Evolutionary conservation across 2,113 vertebrate species (phyloP).

Genomic region (Ranitomeya variabilis): DNA sequence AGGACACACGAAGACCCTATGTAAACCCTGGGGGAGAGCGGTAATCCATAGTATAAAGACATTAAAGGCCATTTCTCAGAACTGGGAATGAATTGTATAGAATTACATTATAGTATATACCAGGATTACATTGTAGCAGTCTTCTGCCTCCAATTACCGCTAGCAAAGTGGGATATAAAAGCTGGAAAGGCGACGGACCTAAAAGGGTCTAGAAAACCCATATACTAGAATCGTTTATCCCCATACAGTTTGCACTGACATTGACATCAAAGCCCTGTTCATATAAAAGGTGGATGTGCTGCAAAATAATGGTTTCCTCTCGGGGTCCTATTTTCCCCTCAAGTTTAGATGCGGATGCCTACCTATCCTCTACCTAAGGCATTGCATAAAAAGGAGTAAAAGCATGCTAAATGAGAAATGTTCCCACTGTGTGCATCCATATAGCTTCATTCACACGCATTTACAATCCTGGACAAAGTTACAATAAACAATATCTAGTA

Average conservation of each 20-base stretch:
- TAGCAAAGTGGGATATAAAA: not conserved
- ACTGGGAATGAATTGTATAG: not conserved
- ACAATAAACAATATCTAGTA: not conserved
- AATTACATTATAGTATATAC: not conserved
- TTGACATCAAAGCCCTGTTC: too few species aligned
- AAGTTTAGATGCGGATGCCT: not conserved
- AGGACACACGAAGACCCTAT: not conserved
- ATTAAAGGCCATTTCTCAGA: not conserved
- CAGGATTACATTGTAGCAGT: not conserved
- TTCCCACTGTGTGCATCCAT: not conserved
- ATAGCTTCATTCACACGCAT: not conserved
- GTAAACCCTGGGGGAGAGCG: not conserved
- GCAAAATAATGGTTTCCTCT: not conserved
- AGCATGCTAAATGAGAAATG: not conserved
- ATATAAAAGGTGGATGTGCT: too few species aligned
- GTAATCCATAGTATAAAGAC: not conserved
- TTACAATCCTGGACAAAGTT: not conserved
- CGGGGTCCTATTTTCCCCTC: not conserved
- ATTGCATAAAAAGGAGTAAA: not conserved
- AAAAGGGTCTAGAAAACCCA: not conserved
- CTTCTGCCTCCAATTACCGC: not conserved
- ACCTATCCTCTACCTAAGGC: not conserved
- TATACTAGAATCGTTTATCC: too few species aligned
- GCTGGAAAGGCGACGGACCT: not conserved
- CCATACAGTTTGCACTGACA: too few species aligned